phyloP scores from a whole-genome alignment of 1,140 invertebrate genomes.

The Drosophila aff. region DNA sequence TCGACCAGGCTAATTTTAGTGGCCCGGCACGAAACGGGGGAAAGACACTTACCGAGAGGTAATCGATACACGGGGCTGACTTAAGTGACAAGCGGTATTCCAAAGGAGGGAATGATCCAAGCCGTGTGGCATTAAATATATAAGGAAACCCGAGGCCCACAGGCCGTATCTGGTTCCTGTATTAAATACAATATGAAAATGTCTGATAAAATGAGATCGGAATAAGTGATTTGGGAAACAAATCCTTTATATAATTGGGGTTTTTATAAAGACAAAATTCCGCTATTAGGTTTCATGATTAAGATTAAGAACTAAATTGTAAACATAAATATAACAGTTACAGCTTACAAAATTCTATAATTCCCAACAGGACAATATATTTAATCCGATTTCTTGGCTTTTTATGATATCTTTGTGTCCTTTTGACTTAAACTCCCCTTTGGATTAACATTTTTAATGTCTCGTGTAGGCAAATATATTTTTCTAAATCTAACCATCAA shows the following conservation, averaged over 20 bases:
- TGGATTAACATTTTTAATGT: neutral
- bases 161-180: neutral
- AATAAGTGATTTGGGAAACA: neutral
- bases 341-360: neutral
- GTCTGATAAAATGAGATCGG: neutral
- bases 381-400: neutral
- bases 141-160: slow-evolving; percentile 7
- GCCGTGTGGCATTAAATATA: slow-evolving; percentile 22
- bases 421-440: neutral
- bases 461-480: neutral
- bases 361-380: too few relatives aligned
- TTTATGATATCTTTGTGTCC: accelerated
- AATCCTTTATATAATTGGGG: neutral
- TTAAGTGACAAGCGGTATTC: slow-evolving; percentile 9
- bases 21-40: slow-evolving; percentile 53
- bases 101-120: slow-evolving; percentile 14
- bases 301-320: neutral
- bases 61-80: slow-evolving; percentile 60
- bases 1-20: slow-evolving; percentile 66
- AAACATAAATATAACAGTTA: neutral
- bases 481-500: too few relatives aligned
- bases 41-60: slow-evolving; percentile 38
- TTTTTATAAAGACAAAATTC: neutral
- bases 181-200: neutral
- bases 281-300: neutral